Base-by-base conservation (phyloP, 2,113 vertebrate genomes). In the Heteronetta atricapilla region DNA sequence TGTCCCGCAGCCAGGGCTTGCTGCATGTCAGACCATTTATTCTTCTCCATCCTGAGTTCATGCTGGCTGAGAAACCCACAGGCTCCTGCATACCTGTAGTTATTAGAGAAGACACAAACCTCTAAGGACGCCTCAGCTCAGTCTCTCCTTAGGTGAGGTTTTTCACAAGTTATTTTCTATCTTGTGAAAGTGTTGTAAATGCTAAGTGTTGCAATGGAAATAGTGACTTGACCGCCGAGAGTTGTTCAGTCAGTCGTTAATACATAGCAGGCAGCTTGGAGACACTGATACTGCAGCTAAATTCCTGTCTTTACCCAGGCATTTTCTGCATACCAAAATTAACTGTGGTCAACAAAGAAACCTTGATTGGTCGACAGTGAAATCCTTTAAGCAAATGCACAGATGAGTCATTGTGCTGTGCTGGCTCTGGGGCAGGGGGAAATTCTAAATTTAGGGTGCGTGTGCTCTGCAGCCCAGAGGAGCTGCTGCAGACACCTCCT, bases 251-350 rank as follows among this genome's bases (percentile, higher is more conserved):
- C 74, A 67, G 21, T 72, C 62, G 64, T 56, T 88, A 82, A 82
- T 36, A 46, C 13, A 76, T 1, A 81, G 88, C 79, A 69, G 68
- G 88, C 82, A 87, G 38, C 75, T 75, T 12, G 1, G 77, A 90
- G 83, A 64, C 69, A 33, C 48, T 48, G 82, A 33, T 88, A 68
- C 34, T 62, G 66, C 89, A 78, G 38, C 60, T 48, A 70, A 13
- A 67, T 87, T 91, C 77, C 67, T 76, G 74, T 56, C 91, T 79
- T 60, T 82, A 76, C 74, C 58, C 84, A 87, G 63, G 89, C 66
- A 94, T 95, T 94, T 95, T 96, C 87, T 94, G 87, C 94, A 94
- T 94, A 85, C 91, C 94, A 89, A 76, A 92, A 80, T 92, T 60
- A 73, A 79, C 87, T 94, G 95, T 60, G 74, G 87, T 94, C 87